Base-by-base conservation (phyloP, 2,888 invertebrate genomes). In the Lamellibrachia satsuma region DNA sequence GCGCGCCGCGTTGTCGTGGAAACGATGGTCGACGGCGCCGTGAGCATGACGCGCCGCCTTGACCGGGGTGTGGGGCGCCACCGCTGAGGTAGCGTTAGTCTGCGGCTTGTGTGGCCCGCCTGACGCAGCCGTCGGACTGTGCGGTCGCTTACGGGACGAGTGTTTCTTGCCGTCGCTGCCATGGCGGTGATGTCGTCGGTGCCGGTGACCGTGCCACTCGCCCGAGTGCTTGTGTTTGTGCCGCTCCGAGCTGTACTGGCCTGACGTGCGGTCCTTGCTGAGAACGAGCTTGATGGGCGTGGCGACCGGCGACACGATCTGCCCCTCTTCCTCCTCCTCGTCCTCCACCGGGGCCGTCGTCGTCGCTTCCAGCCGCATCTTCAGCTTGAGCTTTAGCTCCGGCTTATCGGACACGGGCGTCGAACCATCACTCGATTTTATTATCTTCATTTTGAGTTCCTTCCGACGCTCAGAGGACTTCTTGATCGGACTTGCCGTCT, bases 221-320 rank as follows among this genome's bases (percentile, higher is more conserved):
- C 57, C 55, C 9, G 52, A 27, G 52, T 91, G 52, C 91, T 91
- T 91, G 91, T 55, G 91, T 91, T 91, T 55, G 52, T 91, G 52
- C 2, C 52, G 52, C 55, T 91, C 91, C 39, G 52, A 55, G 57
- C 91, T 91, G 57, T 91, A 91, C 55, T 51, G 52, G 52, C 91
- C 91, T 3, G 91, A 91, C 27, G 52, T 52, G 39, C 91, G 52
- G 27, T 91, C 91, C 91, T 91, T 91, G 55, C 91, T 91, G 11
- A 91, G 39, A 22, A 91, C 52, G 27, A 91, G 91, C 39, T 52
- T 51, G 39, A 91, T 52, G 39, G 91, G 91, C 55, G 91, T 91
- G 52, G 52, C 57, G 11, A 55, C 57, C 15, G 52, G 52, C 6
- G 39, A 39, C 9, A 39, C 91, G 52, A 51, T 52, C 57, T 91